A percentile compares a stretch with the other conserved stretches of the same genome.
phyloP scores from a whole-genome alignment of 2,888 invertebrate genomes.

The Byasa hedistus region DNA sequence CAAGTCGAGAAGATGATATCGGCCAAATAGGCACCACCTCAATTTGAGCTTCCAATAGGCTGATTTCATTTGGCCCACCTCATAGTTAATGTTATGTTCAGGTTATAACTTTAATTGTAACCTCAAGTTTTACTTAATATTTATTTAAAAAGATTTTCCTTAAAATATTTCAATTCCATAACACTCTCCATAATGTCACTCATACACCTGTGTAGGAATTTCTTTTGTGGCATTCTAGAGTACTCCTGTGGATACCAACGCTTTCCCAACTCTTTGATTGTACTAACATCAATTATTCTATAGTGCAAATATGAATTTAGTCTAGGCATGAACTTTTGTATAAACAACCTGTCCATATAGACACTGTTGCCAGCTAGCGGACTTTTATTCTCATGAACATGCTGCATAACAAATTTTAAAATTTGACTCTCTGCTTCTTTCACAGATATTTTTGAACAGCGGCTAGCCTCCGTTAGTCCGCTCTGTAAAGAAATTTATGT shows the following conservation, averaged over 20 bases:
- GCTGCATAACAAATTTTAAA: slow-evolving; percentile 84
- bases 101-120: neutral
- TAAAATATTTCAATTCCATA: slow-evolving; percentile 89
- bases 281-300: slow-evolving; percentile 94
- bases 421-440: slow-evolving; percentile 85
- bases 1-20: too few species aligned
- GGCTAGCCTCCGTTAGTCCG: slow-evolving; percentile 88
- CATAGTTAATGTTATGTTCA: too few species aligned
- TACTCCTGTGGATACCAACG: slow-evolving; percentile 87
- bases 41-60: too few species aligned
- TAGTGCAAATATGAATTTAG: slow-evolving; percentile 91
- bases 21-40: too few species aligned
- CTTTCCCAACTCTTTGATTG: slow-evolving; percentile 90
- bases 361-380: slow-evolving; percentile 94
- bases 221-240: slow-evolving; percentile 81
- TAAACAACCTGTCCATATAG: slow-evolving; percentile 91
- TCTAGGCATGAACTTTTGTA: slow-evolving; percentile 89
- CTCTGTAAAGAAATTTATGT: slow-evolving; percentile 77
- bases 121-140: neutral
- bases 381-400: slow-evolving; percentile 80
- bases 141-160: slow-evolving; percentile 80
- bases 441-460: slow-evolving; percentile 83
- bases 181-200: slow-evolving; percentile 93
- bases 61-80: too few species aligned
- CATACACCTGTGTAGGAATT: slow-evolving; percentile 85